Base-by-base conservation (phyloP, 2,888 invertebrate genomes). In the Actias luna region DNA sequence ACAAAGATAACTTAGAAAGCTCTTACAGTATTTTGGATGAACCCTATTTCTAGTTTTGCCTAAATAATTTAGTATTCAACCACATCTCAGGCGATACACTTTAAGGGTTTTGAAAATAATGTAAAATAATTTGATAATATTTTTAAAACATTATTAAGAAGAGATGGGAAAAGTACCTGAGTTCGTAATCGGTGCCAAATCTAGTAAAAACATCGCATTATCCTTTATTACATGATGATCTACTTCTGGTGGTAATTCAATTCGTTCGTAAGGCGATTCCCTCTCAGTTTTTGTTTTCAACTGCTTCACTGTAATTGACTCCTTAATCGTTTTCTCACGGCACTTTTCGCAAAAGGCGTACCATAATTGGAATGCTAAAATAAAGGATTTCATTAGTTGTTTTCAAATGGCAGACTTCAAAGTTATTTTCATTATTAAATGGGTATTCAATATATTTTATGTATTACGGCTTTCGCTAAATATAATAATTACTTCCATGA, bases 311-410 rank as follows among this genome's bases (percentile, higher is more conserved):
- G 94, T 71, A 93, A 89, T 83, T 93, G 74, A 70, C 58, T 77
- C 73, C 58, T 86, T 88, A 22, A 90, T 68, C 1, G 82, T 96
- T 75, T 96, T 96, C 61, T 97, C 97, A 10, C 98, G 95, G 80
- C 99, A 99, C 57, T 94, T 93, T 79, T 98, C 98, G 88, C 99
- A 99, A 82, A 98, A 95, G 33, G 99, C 94, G 85, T 99, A 99
- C 97, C 98, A 98, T 18, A 97, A 95, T 67, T 95, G 95, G 52
- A 94, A 94, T 58, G 92, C 94, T 93, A 78, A n/a, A 33, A 65
- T 61, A 22, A 64, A 61, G 33, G 29, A 27, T 58, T 42, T 57
- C 46, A 39, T 18, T 55, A 50, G 10, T 59, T 18, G 36, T 16
- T 33, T 5, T 7, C 3, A 33, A 33, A 5, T 2, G 33, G 33